A percentile compares a stretch with the other conserved stretches of the same genome.
These are phyloP conservation scores for Antheraea pernyi DNA, from an alignment of 1,140 invertebrate species.

Conservation along the genomic window DNA sequence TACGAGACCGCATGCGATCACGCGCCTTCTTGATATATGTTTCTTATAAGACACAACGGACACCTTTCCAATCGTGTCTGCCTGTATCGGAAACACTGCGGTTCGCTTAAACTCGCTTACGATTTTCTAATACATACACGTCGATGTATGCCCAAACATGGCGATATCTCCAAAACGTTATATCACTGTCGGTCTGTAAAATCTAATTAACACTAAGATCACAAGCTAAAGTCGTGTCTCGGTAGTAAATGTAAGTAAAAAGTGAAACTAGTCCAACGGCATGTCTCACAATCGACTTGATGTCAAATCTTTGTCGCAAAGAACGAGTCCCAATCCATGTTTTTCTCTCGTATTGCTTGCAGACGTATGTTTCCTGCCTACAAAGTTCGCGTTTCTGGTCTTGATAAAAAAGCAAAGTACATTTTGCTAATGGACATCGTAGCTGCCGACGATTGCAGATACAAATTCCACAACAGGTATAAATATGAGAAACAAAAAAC, in stretches of 20 bases:
- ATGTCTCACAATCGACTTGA: constrained; percentile 73
- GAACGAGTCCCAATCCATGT: constrained; percentile 82
- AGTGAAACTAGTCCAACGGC: constrained; percentile 66
- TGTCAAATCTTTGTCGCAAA: constrained; percentile 74
- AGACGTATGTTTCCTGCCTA: constrained; percentile 96
- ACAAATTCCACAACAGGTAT: constrained; percentile 97
- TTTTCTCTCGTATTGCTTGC: constrained; percentile 81
- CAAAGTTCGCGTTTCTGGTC: constrained; percentile 94
- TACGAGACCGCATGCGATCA: constrained; percentile 44
- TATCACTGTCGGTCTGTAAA: background rate
- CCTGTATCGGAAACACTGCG: constrained; percentile 44
- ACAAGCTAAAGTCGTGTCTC: constrained; percentile 68
- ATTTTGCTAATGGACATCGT: constrained; percentile 97
- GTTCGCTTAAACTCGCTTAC: constrained; percentile 26
- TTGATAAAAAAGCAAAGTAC: constrained; percentile 97
- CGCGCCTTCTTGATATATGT: constrained; percentile 26
- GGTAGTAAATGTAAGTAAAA: constrained; percentile 57
- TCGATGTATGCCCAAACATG: background rate
- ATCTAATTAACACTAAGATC: constrained; percentile 60
- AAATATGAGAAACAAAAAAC: constrained; percentile 53
- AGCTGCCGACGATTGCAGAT: constrained; percentile 94
- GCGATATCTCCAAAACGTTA: background rate
- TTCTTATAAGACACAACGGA: constrained; percentile 43
- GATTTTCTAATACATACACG: constrained; percentile 13
- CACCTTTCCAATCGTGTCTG: constrained; percentile 47